Evolutionary conservation across 2,797 vertebrate species (phyloP).

Genomic region (Peromyscus aztecus): DNA sequence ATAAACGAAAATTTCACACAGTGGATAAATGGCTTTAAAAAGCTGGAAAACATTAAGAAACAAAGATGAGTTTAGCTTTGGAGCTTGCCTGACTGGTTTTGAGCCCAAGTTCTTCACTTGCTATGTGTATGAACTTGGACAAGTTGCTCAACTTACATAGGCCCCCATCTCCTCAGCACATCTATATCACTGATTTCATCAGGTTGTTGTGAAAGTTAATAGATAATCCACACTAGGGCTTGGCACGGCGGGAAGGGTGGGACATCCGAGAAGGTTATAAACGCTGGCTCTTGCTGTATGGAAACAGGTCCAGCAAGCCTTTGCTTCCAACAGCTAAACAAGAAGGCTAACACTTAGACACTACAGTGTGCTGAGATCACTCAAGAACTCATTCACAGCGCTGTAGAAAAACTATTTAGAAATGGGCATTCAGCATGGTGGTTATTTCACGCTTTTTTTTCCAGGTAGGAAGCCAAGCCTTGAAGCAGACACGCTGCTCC

Average conservation of each 20-base stretch:
- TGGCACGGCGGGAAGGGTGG: background rate
- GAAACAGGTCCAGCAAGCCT: conserved; percentile 41
- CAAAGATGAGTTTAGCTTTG: background rate
- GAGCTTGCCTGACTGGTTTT: conserved; percentile 38
- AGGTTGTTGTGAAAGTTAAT: conserved; percentile 32
- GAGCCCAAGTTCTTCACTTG: background rate
- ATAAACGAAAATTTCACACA: conserved; percentile 38
- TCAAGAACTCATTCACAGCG: background rate
- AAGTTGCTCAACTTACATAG: conserved; percentile 39
- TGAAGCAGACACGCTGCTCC: background rate
- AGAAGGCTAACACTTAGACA: background rate
- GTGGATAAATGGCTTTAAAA: background rate
- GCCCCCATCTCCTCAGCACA: conserved; percentile 28
- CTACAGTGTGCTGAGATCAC: background rate
- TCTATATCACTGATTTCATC: background rate
- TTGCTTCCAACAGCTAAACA: background rate
- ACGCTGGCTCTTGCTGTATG: background rate
- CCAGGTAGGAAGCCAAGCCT: background rate
- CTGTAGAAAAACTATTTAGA: background rate
- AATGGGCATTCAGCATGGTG: background rate
- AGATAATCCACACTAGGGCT: background rate
- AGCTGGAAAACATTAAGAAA: background rate
- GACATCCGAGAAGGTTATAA: background rate
- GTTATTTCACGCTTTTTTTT: background rate
- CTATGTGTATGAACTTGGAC: background rate